Percentiles rank a stretch among this genome's conserved stretches.
Conservation (phyloP, 2,113 vertebrate genomes). For the Mustela nigripes region DNA sequence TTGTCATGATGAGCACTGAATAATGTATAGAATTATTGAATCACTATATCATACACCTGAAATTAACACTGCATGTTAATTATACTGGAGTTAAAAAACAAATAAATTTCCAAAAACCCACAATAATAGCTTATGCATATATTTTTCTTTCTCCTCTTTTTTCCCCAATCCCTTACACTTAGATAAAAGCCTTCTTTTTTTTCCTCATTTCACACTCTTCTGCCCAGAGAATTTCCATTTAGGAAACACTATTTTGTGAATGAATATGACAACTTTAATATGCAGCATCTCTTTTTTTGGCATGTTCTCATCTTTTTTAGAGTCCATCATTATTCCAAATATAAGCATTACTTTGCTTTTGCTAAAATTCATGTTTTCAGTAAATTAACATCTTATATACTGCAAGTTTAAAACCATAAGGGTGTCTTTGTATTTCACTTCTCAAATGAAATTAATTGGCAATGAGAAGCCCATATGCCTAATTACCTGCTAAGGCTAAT, state of each 20-base stretch:
- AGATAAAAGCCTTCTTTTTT: not conserved
- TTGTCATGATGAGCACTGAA: not conserved
- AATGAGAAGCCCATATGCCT: conserved; percentile 1
- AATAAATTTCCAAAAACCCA: not conserved
- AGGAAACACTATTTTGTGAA: not conserved
- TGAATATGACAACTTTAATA: not conserved
- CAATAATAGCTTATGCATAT: not conserved
- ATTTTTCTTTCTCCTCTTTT: not conserved
- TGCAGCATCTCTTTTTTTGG: not conserved
- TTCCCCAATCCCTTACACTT: not conserved
- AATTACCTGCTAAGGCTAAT: conserved; percentile 63
- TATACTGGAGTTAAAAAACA: not conserved
- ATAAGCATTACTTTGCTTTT: not conserved
- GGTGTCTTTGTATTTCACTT: not conserved
- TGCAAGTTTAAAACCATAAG: not conserved
- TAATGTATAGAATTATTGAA: not conserved
- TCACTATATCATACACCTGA: not conserved
- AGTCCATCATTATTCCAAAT: not conserved
- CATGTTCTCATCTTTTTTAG: not conserved
- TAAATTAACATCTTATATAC: not conserved
- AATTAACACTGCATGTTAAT: not conserved
- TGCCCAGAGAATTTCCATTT: conserved; percentile 26
- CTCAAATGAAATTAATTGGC: conserved; percentile 55
- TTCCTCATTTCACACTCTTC: conserved; percentile 9
- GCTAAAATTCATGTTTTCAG: not conserved